These are phyloP conservation scores for Choristoneura fumiferana DNA, from an alignment of 1,140 invertebrate genomes.

Conservation along the genomic window DNA sequence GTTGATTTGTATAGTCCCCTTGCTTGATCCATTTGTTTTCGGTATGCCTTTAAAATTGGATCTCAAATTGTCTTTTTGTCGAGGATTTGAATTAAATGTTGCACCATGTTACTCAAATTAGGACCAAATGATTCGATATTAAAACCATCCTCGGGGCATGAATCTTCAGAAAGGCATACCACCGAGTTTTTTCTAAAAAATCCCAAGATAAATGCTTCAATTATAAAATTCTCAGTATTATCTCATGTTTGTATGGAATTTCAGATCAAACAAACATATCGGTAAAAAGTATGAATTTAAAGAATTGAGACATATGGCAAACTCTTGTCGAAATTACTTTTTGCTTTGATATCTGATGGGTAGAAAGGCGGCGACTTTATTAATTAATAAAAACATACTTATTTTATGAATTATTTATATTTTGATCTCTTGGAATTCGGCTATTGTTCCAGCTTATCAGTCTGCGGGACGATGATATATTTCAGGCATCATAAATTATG, in stretches of 20 bases:
- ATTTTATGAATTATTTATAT: slow-evolving; percentile 60
- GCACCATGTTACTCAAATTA: slow-evolving; percentile 27
- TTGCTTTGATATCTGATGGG: slow-evolving; percentile 10
- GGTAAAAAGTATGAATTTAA: slow-evolving; percentile 54
- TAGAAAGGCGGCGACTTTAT: slow-evolving; percentile 38
- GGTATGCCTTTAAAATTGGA: too few relatives aligned
- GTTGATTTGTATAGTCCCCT: too few relatives aligned
- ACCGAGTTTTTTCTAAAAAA: slow-evolving; percentile 54
- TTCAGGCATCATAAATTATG: slow-evolving; percentile 11
- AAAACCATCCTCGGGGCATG: slow-evolving; percentile 35
- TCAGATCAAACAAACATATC: slow-evolving; percentile 42
- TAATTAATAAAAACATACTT: slow-evolving; percentile 65
- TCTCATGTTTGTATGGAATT: slow-evolving; percentile 37
- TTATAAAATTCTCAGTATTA: slow-evolving; percentile 57
- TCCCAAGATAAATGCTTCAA: slow-evolving; percentile 49
- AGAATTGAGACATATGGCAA: slow-evolving; percentile 46
- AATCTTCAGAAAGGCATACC: slow-evolving; percentile 41
- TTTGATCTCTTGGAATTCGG: slow-evolving; percentile 29
- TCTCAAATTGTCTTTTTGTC: too few relatives aligned
- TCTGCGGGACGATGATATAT: slow-evolving; percentile 5
- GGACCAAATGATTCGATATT: slow-evolving; percentile 31
- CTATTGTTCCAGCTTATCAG: slow-evolving; percentile 18
- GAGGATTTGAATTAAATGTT: not conserved
- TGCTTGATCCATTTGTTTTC: too few relatives aligned
- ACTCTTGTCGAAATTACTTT: slow-evolving; percentile 13